These are phyloP conservation scores for Stenichneumon culpator DNA, from an alignment of 2,888 invertebrate genomes.

Conservation along the genomic window DNA sequence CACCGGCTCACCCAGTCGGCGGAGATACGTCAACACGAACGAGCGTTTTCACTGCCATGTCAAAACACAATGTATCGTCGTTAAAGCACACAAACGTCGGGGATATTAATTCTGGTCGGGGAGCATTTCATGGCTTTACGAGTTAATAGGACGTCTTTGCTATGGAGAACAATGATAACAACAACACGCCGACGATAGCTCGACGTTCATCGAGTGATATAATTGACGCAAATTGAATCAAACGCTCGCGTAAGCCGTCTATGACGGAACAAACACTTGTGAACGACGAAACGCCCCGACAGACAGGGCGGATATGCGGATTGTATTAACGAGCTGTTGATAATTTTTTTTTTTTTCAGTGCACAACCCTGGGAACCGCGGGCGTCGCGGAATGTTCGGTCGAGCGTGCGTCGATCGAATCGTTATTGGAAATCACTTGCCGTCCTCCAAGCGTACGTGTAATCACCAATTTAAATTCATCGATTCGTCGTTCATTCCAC, in stretches of 20 bases:
- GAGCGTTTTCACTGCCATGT: neutral
- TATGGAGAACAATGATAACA: neutral
- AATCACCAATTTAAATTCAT: conserved; percentile 64
- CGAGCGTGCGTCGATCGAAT: conserved; percentile 35
- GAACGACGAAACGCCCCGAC: neutral
- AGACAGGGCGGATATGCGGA: neutral
- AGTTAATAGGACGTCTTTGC: neutral
- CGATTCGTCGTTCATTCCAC: conserved; percentile 40
- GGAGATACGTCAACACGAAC: neutral
- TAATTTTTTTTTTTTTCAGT: neutral
- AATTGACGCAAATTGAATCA: conserved; percentile 1
- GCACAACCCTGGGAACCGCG: neutral
- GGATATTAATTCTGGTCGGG: neutral
- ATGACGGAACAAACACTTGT: neutral
- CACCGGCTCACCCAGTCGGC: neutral
- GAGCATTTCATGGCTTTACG: conserved; percentile 3
- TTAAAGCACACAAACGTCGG: neutral
- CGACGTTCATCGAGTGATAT: neutral
- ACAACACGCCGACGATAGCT: neutral
- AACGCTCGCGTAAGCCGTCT: neutral
- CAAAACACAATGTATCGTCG: neutral
- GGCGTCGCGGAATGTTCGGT: conserved; percentile 20
- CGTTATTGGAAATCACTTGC: conserved; percentile 34
- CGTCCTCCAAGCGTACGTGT: conserved; percentile 18
- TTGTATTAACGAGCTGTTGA: conserved; percentile 13